Conservation (phyloP, 1,140 invertebrate genomes). For the Neodiprion fabricii region DNA sequence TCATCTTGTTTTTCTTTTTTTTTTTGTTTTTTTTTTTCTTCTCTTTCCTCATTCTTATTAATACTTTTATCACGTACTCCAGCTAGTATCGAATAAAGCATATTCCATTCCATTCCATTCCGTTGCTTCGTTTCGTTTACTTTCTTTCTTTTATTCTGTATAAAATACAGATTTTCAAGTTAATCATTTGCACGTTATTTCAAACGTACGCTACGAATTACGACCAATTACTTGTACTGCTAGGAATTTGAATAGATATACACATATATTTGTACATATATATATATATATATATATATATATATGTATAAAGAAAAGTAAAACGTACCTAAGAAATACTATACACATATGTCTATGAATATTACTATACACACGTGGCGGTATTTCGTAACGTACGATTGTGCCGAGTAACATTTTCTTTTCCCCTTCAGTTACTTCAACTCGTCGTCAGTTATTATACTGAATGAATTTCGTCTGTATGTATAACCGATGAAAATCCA, state of each 20-base stretch:
- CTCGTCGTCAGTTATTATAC: too few species aligned
- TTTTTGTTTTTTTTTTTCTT: not conserved
- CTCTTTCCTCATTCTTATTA: not conserved
- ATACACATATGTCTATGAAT: not conserved
- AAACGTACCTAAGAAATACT: not conserved
- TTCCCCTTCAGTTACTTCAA: too few species aligned
- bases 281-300: constrained; percentile 2
- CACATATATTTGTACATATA: not conserved
- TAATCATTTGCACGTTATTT: too few species aligned
- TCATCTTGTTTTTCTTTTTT: not conserved
- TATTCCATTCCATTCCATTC: not conserved
- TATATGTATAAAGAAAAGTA: not conserved
- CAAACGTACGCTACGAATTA: not conserved
- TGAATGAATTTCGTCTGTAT: too few species aligned
- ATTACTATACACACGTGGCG: too few species aligned
- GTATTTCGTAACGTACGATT: too few species aligned
- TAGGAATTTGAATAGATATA: not conserved
- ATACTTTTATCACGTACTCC: not conserved
- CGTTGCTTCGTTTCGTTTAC: not conserved
- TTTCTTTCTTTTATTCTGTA: not conserved
- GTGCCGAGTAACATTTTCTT: too few species aligned
- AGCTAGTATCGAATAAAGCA: not conserved
- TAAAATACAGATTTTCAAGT: too few species aligned
- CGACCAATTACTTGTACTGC: constrained; percentile 4
- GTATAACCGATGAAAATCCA: too few species aligned